phyloP scores from a whole-genome alignment of 2,888 invertebrate genomes.

The Clunio marinus region DNA sequence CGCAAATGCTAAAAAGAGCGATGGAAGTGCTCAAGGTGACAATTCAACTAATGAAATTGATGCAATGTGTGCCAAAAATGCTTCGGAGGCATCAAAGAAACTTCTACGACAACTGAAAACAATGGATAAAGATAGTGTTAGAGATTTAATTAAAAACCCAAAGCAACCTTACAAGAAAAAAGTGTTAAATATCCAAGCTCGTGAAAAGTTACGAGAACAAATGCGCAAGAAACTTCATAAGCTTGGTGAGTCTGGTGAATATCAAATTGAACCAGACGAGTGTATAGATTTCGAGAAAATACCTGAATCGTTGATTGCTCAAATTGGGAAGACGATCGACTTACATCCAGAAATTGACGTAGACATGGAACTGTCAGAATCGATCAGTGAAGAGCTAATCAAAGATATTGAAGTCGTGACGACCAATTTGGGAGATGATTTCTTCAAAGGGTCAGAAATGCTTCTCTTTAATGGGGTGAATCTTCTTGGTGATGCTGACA shows the following conservation, averaged over 20 bases:
- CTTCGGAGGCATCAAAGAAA: slow-evolving; percentile 42
- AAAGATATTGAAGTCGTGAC: slow-evolving; percentile 21
- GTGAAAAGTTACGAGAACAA: slow-evolving; percentile 46
- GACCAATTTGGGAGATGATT: slow-evolving; percentile 32
- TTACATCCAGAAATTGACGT: slow-evolving; percentile 48
- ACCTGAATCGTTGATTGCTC: slow-evolving; percentile 46
- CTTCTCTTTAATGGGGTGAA: slow-evolving; percentile 25
- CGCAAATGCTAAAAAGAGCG: slow-evolving; percentile 7
- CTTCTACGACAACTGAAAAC: slow-evolving; percentile 46
- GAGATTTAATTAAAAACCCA: slow-evolving; percentile 49
- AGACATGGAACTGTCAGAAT: slow-evolving; percentile 41
- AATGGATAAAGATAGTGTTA: slow-evolving; percentile 48
- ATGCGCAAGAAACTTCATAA: slow-evolving; percentile 46
- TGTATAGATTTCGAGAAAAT: slow-evolving; percentile 48
- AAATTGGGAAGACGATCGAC: slow-evolving; percentile 48
- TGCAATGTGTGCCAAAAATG: slow-evolving; percentile 41
- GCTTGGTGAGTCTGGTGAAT: slow-evolving; percentile 6
- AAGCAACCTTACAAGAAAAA: slow-evolving; percentile 41
- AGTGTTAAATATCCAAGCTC: slow-evolving; percentile 43
- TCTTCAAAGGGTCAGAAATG: slow-evolving; percentile 27
- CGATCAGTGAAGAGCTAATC: neutral
- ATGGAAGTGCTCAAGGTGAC: neutral
- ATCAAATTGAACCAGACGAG: slow-evolving; percentile 45
- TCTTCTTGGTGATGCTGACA: slow-evolving; percentile 17
- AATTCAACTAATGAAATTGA: neutral